phyloP scores from a whole-genome alignment of 2,797 vertebrate genomes.

The Galago senegalensis region DNA sequence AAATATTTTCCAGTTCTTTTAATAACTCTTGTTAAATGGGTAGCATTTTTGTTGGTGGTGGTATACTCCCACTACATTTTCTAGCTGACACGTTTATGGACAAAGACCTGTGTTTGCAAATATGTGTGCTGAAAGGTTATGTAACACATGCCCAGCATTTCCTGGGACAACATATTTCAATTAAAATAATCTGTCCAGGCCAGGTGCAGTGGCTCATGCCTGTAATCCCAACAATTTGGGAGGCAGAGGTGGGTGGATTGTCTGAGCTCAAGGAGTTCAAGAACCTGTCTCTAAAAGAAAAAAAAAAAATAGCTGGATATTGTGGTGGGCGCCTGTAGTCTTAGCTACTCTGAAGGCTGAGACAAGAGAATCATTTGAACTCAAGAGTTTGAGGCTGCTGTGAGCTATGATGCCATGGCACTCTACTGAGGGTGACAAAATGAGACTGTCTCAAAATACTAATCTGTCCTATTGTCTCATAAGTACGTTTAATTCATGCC shows the following conservation, averaged over 20 bases:
- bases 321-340: too few relatives aligned
- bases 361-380: too few relatives aligned
- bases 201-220: too few relatives aligned
- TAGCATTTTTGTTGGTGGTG: background rate
- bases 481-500: background rate
- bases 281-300: too few relatives aligned
- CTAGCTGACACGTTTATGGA: background rate
- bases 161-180: background rate
- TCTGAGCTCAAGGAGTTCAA: too few relatives aligned
- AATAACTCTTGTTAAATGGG: background rate
- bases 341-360: too few relatives aligned
- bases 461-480: background rate
- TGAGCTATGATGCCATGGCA: too few relatives aligned
- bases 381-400: too few relatives aligned
- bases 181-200: background rate
- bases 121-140: background rate
- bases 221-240: too few relatives aligned
- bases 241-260: too few relatives aligned
- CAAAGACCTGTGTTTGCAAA: background rate
- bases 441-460: background rate
- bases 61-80: background rate
- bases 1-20: conserved; percentile 32
- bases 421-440: too few relatives aligned
- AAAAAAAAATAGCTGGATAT: too few relatives aligned
- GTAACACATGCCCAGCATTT: background rate